A percentile compares a stretch with the other conserved stretches of the same genome.
These are phyloP conservation scores for Clivina fossor DNA, from an alignment of 2,888 invertebrate genomes.

Conservation along the genomic window DNA sequence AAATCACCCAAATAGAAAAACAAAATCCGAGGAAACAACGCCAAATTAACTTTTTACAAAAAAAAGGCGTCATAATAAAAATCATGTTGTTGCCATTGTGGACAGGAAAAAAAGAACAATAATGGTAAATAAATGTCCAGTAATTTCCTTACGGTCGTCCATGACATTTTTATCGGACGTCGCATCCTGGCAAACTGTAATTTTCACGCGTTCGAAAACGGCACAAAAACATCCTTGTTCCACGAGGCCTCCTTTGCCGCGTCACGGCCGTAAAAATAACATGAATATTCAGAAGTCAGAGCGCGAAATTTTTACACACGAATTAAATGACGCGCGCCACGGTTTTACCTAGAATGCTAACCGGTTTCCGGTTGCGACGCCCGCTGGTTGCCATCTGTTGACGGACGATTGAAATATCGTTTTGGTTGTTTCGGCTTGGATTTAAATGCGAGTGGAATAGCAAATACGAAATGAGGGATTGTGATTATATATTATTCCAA, in stretches of 20 bases:
- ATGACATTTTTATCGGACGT: slow-evolving; percentile 24
- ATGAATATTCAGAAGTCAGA: slow-evolving; percentile 25
- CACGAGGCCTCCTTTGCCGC: slow-evolving; percentile 12
- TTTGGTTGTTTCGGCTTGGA: too few species aligned
- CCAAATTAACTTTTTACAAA: slow-evolving; percentile 6
- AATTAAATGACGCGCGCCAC: not conserved
- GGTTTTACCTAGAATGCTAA: too few species aligned
- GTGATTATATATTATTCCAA: too few species aligned
- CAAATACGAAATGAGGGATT: too few species aligned
- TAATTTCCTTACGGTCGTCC: slow-evolving; percentile 20
- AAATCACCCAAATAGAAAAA: too few species aligned
- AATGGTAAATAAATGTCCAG: slow-evolving; percentile 26
- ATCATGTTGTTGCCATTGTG: too few species aligned
- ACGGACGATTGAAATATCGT: not conserved
- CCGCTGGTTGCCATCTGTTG: slow-evolving; percentile 16
- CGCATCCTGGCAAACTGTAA: slow-evolving; percentile 20
- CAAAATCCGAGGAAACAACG: too few species aligned
- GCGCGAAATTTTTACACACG: slow-evolving; percentile 12
- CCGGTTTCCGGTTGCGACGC: too few species aligned
- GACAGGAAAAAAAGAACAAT: slow-evolving; percentile 19
- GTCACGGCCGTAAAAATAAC: slow-evolving; percentile 2
- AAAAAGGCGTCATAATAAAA: slow-evolving; percentile 13
- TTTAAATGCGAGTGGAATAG: slow-evolving; percentile 12
- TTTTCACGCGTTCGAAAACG: slow-evolving; percentile 18
- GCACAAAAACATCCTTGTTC: slow-evolving; percentile 16